These are phyloP conservation scores for Aricia agestis DNA, from an alignment of 1,140 invertebrate genomes.

Conservation along the genomic window DNA sequence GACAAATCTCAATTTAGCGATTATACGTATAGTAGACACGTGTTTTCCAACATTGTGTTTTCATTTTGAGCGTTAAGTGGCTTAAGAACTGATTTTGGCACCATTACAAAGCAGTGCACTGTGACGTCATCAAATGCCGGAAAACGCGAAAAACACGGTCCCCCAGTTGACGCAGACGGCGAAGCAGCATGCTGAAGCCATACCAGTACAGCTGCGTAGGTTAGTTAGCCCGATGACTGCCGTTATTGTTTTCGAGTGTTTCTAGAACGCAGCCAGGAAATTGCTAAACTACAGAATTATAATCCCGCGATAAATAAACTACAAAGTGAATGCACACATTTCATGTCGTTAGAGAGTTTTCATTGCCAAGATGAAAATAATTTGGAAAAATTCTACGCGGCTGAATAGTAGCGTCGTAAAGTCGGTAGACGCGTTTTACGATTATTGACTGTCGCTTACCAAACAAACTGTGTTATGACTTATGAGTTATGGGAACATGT, in stretches of 20 bases:
- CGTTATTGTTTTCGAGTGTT: neutral
- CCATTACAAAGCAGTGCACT: neutral
- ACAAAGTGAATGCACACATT: constrained; percentile 7
- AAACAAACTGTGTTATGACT: neutral
- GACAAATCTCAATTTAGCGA: no score
- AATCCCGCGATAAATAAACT: neutral
- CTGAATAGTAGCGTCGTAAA: neutral
- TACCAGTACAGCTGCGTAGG: neutral
- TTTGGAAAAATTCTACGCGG: constrained; percentile 13
- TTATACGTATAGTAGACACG: neutral
- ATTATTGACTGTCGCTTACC: neutral
- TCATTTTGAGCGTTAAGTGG: neutral
- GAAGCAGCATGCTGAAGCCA: neutral
- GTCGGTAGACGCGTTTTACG: neutral
- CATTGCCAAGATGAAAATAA: constrained; percentile 19
- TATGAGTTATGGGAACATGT: neutral
- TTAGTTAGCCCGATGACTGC: neutral
- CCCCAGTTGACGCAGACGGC: neutral
- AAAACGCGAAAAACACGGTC: neutral
- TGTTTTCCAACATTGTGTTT: neutral
- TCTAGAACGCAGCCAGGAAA: neutral
- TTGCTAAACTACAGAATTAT: neutral
- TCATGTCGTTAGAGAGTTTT: neutral
- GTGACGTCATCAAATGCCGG: neutral
- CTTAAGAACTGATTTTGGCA: neutral